Evolutionary conservation across 1,140 invertebrate genomes (phyloP), one percentile per base, ranked within the genome.

Genomic region (Heterodera schachtii): DNA sequence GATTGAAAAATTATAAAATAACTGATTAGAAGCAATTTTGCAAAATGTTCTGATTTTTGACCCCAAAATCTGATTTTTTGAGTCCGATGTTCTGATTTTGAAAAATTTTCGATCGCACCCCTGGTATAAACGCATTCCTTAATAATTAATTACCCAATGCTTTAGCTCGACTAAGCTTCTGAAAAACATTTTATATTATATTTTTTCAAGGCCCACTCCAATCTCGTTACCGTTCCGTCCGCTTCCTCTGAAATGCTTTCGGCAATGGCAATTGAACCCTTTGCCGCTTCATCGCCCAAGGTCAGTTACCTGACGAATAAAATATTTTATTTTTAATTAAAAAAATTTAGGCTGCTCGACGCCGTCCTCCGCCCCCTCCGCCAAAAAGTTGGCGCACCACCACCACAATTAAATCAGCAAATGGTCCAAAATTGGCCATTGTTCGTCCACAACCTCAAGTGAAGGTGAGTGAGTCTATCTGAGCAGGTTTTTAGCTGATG

Each of bases 401-500:
- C 31, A 60, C 64, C 8, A 64, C 64, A 47, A 70, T 52, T n/a
- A 2, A 3, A 3, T 52, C 64, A 11, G 46, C 75, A 21, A 64
- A 43, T 70, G 21, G 1, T 6, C 76, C 85, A n/a, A 86, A 87
- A 67, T 77, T 87, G 9, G 84, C 85, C 13, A 78, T 86, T 73
- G 84, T 87, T 5, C 70, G 85, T 16, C 85, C 85, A 4, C 85
- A 86, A 66, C 85, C 85, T 3, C 85, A 86, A 75, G 81, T 86
- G 19, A 84, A 77, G 8, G 76, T 86, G n/a, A 84, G 75, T 64
- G 79, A 86, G 31, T 44, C 86, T 5, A 83, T 85, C 16, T 80
- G 83, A n/a, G 7, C n/a, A 60, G n/a, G 74, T 52, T 52, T 52
- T 52, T 52, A 8, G 6, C 11, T 52, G 11, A 2, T 52, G 6